Base-by-base conservation (phyloP, 2,113 vertebrate genomes). In the Oreochromis tanganicae region DNA sequence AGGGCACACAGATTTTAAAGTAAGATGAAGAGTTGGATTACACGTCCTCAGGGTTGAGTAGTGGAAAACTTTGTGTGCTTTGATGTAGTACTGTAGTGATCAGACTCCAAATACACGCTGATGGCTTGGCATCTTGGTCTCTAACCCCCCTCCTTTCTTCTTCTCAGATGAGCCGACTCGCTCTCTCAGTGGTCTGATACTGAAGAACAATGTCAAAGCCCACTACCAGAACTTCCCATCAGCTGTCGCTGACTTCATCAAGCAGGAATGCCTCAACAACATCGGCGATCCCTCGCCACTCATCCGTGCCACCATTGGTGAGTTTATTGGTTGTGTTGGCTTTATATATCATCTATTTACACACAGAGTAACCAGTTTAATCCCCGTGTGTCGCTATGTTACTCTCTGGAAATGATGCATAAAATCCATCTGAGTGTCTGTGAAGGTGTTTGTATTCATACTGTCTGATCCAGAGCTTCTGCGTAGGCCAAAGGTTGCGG, bases 141-240 rank as follows among this genome's bases (percentile, higher is more conserved):
- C 46, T 52, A 50, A 52, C 54, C 29, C 68, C 5, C n/a, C 56
- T 29, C 80, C 5, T 27, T 24, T 43, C 13, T 11, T 59, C 43
- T 73, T 29, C 7, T 6, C 56, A 99, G 98, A 99, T 78, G 98
- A 99, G 91, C 98, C 98, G 0, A 98, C 98, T 0, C 97, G 98
- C 16, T 98, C 98, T 7, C 96, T 99, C 19, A 99, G 98, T 3
- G 98, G 98, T 66, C 95, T 99, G 87, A 99, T 99, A 84, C 96
- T 99, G 81, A 99, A 99, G 95, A 99, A 99, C 95, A 99, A 99
- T 1, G 98, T 99, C 48, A 99, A 99, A 93, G 98, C 98, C 0
- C 98, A 99, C 85, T 99, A 98, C 94, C 98, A 98, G 96, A 98
- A 97, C 94, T 99, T 99, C 84, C 98, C 98, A 0, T 95, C 96